Percentiles rank a stretch among this genome's conserved stretches.
Conservation (phyloP, 2,888 invertebrate genomes). For the Atethmia centrago region DNA sequence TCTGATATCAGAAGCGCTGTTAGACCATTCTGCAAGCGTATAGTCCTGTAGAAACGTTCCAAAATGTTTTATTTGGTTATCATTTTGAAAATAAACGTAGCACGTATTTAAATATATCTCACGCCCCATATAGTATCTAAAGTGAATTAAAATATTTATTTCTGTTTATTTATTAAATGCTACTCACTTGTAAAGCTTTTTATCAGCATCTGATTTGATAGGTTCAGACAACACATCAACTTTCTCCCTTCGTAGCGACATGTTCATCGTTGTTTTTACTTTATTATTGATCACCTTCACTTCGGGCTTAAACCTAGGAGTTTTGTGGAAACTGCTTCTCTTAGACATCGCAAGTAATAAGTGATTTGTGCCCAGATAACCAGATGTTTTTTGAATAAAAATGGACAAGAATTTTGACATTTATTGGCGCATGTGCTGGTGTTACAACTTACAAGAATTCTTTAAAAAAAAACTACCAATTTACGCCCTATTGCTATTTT, state of each 20-base stretch:
- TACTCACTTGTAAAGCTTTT: conserved; percentile 94
- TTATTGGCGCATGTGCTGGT: conserved; percentile 74
- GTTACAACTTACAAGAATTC: conserved; percentile 62
- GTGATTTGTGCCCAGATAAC: conserved; percentile 75
- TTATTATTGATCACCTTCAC: conserved; percentile 78
- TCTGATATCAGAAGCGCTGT: conserved; percentile 94
- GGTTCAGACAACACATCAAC: conserved; percentile 90
- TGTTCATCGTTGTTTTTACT: conserved; percentile 69
- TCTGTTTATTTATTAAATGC: conserved; percentile 4
- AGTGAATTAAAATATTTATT: not conserved
- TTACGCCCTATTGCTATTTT: not conserved
- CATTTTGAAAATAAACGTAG: not conserved
- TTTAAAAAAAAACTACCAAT: conserved; percentile 32
- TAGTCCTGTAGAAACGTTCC: conserved; percentile 62
- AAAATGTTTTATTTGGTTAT: conserved; percentile 35
- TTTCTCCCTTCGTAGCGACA: conserved; percentile 81
- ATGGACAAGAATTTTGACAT: conserved; percentile 88
- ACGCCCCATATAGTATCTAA: not conserved
- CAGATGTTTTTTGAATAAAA: conserved; percentile 86
- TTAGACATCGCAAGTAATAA: conserved; percentile 80
- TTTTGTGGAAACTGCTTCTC: conserved; percentile 81
- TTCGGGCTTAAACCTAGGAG: conserved; percentile 85
- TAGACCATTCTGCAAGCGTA: conserved; percentile 92
- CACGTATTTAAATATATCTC: not conserved
- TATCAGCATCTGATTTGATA: conserved; percentile 94